A percentile compares a stretch with the other conserved stretches of the same genome.
phyloP scores from a whole-genome alignment of 2,888 invertebrate genomes.

The Cephus spinipes region DNA sequence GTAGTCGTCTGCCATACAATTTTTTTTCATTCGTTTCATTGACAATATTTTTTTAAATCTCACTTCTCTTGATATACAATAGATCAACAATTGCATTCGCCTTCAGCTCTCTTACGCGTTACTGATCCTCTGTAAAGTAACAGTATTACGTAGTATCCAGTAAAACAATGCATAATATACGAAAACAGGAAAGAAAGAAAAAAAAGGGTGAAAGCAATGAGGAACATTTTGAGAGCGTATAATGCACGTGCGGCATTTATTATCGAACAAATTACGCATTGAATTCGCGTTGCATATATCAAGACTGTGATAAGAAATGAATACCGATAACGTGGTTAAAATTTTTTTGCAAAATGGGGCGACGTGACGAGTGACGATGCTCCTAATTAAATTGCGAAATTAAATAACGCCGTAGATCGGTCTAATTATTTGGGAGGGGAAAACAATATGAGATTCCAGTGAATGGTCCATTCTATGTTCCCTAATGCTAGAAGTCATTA shows the following conservation, averaged over 20 bases:
- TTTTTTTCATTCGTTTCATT: not conserved
- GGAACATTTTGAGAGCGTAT: conserved; percentile 7
- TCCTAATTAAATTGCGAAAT: not conserved
- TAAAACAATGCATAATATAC: not conserved
- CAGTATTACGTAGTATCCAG: not conserved
- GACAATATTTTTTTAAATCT: not conserved
- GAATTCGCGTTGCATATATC: conserved; percentile 44
- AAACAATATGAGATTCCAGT: not conserved
- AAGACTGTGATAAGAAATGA: conserved; percentile 52
- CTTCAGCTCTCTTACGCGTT: not conserved
- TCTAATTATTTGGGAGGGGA: not conserved
- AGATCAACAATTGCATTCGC: not conserved
- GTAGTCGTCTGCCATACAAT: not conserved
- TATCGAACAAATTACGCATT: conserved; percentile 31
- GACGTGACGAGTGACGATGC: conserved; percentile 21
- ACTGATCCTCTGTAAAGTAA: not conserved
- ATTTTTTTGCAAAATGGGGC: conserved; percentile 22
- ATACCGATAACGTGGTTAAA: conserved; percentile 19
- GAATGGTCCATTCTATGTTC: not conserved
- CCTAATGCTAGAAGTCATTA: not conserved
- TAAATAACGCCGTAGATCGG: not conserved
- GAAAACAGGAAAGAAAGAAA: not conserved
- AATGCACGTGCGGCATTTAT: conserved; percentile 33
- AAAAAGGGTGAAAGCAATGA: not conserved
- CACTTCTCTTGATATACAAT: not conserved